Evolutionary conservation across 92 coral and sea anemone species (phyloP).

Genomic region (Meandrina meandrites): DNA sequence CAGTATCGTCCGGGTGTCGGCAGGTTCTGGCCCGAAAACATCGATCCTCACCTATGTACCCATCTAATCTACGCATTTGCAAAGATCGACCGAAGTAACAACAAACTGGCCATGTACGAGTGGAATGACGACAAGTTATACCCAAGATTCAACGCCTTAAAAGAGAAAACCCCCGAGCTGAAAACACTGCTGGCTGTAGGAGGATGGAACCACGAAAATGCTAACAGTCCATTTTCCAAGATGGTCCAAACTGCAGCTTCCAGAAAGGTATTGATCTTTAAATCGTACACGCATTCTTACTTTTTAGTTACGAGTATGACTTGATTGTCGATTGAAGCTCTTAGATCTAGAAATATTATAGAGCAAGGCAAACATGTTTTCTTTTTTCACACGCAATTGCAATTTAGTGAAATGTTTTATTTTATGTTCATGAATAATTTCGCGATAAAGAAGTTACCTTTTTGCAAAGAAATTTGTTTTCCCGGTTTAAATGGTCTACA

Average conservation of each 20-base stretch:
- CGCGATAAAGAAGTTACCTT: no score
- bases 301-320: no score
- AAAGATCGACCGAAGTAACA: constrained; percentile 63
- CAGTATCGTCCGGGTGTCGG: constrained; percentile 82
- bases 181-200: constrained; percentile 89
- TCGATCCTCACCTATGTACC: constrained; percentile 79
- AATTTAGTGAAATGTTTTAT: no score
- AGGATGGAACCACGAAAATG: constrained; percentile 93
- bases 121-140: constrained; percentile 90
- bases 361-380: no score
- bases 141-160: constrained; percentile 65
- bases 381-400: no score
- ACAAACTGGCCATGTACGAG: constrained; percentile 70
- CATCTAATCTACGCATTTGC: constrained; percentile 90
- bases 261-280: constrained; percentile 40
- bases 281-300: no score
- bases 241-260: constrained; percentile 85
- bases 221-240: constrained; percentile 80
- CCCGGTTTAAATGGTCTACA: no score
- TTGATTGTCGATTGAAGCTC: no score
- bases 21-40: constrained; percentile 82
- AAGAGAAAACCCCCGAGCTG: constrained; percentile 59
- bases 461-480: no score
- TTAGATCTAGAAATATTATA: no score
- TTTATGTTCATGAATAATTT: no score